Evolutionary conservation across 2,113 vertebrate genomes (phyloP), one percentile per base, ranked within the genome.

Genomic region (Apteryx owenii): DNA sequence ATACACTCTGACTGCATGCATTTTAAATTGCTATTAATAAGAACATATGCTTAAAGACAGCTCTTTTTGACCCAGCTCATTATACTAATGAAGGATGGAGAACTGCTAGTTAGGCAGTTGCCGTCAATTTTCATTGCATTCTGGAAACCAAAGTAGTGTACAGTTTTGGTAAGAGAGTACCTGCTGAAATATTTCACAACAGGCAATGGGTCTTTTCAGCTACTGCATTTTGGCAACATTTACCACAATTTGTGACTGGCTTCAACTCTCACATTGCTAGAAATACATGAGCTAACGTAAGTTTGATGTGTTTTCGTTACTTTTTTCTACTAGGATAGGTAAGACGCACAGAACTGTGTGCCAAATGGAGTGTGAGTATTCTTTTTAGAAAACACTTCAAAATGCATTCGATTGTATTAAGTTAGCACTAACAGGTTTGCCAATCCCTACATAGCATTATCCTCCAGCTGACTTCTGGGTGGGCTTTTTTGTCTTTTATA

Each of bases 181-280:
- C 42, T 1, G 3, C 40, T 1, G 6, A 79, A 71, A 18, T 48
- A 46, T 29, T 56, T 44, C 66, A 60, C 61, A 94, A 65, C 66
- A 82, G 65, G 91, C 61, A 88, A 60, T 0, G 6, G 75, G 64
- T 48, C 71, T 93, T 70, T 40, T 51, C 90, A 87, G 62, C 53
- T 94, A 56, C 89, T 29, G 7, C 81, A 73, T 86, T 91, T 86
- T 88, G 88, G 85, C 79, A 94, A 77, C 66, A 79, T 56, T 90
- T 91, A 79, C 75, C 68, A 75, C 21, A 7, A 51, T 76, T 60
- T 80, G 81, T 56, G 76, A 90, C 83, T 90, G 60, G 56, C 18
- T 21, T 78, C n/a, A 11, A 2, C 76, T 72, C 81, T 58, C 66
- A 20, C 26, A 69, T 38, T 38, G 86, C 46, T 46, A 56, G 72